These are phyloP conservation scores for Callitettix versicolor DNA, from an alignment of 1,140 invertebrate species.

Conservation along the genomic window DNA sequence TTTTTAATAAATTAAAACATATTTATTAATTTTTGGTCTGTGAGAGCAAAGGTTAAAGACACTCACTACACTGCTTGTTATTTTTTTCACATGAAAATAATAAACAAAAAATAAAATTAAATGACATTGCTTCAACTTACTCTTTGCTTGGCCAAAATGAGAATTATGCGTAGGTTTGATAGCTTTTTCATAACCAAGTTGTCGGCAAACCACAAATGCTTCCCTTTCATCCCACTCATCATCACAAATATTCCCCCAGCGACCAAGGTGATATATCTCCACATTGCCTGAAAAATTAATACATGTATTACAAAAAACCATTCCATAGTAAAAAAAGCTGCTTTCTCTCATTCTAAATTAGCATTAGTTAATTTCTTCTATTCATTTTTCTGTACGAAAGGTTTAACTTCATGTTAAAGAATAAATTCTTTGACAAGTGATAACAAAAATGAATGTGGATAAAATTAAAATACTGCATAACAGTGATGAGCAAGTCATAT, in stretches of 20 bases:
- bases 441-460: too few relatives aligned
- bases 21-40: too few relatives aligned
- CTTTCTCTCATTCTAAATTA: neutral
- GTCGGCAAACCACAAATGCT: slow-evolving; percentile 69
- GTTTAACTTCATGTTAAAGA: too few relatives aligned
- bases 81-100: too few relatives aligned
- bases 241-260: slow-evolving; percentile 85
- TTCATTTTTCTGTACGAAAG: neutral
- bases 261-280: slow-evolving; percentile 71
- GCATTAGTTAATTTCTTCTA: neutral
- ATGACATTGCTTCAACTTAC: slow-evolving; percentile 46
- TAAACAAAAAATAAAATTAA: too few relatives aligned
- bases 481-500: too few relatives aligned
- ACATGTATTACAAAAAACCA: neutral
- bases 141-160: slow-evolving; percentile 60
- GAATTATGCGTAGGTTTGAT: slow-evolving; percentile 54
- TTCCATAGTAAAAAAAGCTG: neutral
- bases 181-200: slow-evolving; percentile 55
- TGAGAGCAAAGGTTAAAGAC: too few relatives aligned
- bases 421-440: too few relatives aligned
- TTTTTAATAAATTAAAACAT: too few relatives aligned
- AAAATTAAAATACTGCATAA: too few relatives aligned
- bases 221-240: slow-evolving; percentile 82
- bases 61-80: too few relatives aligned
- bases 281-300: slow-evolving; percentile 45